Conservation (phyloP, 1,140 invertebrate genomes). For the Aethina tumida region DNA sequence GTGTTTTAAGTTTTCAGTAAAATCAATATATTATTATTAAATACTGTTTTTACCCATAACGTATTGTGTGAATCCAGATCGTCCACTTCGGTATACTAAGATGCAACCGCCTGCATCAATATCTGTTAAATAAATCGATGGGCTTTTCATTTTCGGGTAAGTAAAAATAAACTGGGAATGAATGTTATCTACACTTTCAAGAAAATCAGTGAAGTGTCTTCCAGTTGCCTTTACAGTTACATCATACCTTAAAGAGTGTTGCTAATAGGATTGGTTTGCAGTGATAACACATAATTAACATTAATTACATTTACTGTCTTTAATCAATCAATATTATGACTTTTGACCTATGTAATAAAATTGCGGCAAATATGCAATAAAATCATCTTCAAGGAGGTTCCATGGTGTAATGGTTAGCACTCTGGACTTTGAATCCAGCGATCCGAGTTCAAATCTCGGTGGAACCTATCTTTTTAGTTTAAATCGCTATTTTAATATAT, state of each 20-base stretch:
- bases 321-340: too few relatives aligned
- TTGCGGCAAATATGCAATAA: too few relatives aligned
- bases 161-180: constrained; percentile 82
- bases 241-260: constrained; percentile 52
- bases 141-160: constrained; percentile 82
- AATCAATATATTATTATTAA: neutral
- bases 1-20: too few relatives aligned
- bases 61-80: constrained; percentile 73
- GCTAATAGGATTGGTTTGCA: too few relatives aligned
- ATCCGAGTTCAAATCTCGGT: constrained; percentile 32
- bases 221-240: constrained; percentile 73
- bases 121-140: constrained; percentile 78
- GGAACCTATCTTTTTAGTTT: too few relatives aligned
- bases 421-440: constrained; percentile 31
- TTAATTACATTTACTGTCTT: too few relatives aligned
- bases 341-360: too few relatives aligned
- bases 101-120: constrained; percentile 69
- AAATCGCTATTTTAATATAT: too few relatives aligned
- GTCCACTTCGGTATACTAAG: constrained; percentile 66
- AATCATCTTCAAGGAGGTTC: too few relatives aligned
- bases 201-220: constrained; percentile 79
- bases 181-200: constrained; percentile 83
- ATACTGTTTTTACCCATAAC: constrained; percentile 54
- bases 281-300: too few relatives aligned
- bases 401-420: constrained; percentile 33